A percentile compares a stretch with the other conserved stretches of the same genome.
These are phyloP conservation scores for Altica lythri DNA, from an alignment of 2,888 invertebrate genomes.

Conservation along the genomic window DNA sequence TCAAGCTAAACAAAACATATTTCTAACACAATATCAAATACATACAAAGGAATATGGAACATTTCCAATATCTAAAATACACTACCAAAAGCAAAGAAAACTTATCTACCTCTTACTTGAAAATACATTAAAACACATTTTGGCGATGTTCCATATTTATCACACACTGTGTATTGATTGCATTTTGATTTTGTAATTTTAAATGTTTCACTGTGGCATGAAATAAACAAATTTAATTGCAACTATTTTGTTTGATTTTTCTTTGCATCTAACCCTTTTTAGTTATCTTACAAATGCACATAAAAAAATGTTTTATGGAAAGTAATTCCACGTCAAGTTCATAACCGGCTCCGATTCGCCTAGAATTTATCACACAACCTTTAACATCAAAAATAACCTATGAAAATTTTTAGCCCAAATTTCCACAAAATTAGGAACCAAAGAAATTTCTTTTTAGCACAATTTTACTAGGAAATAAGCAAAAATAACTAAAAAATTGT, in stretches of 20 bases:
- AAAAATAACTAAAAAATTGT: no score
- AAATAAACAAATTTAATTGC: constrained; percentile 26
- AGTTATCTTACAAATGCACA: constrained; percentile 2
- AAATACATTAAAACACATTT: not conserved
- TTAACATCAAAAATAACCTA: no score
- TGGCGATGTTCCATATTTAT: constrained; percentile 8
- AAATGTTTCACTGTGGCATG: constrained; percentile 23
- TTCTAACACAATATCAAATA: not conserved
- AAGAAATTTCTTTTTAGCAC: no score
- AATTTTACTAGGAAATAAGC: no score
- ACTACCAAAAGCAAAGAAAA: not conserved
- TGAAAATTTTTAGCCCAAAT: no score
- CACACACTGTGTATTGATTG: constrained; percentile 11
- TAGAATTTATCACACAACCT: no score
- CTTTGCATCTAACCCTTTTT: constrained; percentile 18
- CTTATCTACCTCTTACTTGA: not conserved
- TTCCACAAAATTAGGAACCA: no score
- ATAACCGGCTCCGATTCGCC: no score
- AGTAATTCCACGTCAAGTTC: no score
- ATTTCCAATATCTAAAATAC: constrained; percentile 2
- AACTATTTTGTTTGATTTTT: constrained; percentile 24
- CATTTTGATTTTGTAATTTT: constrained; percentile 15
- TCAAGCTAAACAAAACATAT: not conserved
- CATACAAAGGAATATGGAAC: constrained; percentile 4
- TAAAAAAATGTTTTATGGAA: not conserved